Base-by-base conservation (phyloP, 2,113 vertebrate genomes). In the Megaleporinus macrocephalus region DNA sequence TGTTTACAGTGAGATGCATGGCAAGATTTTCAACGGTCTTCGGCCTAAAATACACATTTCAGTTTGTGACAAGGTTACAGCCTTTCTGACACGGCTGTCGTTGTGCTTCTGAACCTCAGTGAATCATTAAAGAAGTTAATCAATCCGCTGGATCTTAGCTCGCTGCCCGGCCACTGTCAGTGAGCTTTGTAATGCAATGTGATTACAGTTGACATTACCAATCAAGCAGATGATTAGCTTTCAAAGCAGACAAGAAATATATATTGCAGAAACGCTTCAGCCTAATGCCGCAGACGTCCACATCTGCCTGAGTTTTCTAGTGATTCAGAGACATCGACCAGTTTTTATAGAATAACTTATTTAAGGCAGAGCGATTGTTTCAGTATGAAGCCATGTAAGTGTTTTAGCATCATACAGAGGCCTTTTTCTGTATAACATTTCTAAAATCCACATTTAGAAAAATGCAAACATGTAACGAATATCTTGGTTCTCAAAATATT, bases 201-300 rank as follows among this genome's bases (percentile, higher is more conserved):
- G 57, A 61, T 61, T 15, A 61, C 57, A 61, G 57, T 26, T 61
- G 57, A 61, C 57, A 26, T 61, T 26, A 12, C 57, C 57, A 61
- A 61, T 61, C 57, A 61, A 61, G 57, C 57, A 61, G n/a, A 61
- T 61, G n/a, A 61, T 61, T 61, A 61, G 57, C 57, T 26, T 26
- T 61, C 57, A 61, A 61, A 61, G 57, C 57, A 24, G 57, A 61
- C 12, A 24, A 26, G 24, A 61, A 61, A 61, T 61, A 61, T 61
- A 26, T 11, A 2, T 61, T n/a, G n/a, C 22, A 61, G 57, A 26
- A n/a, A 10, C 24, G 55, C 10, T 22, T 59, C 6, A 7, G 55
- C 10, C 24, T 22, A 26, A 2, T 11, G 57, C 22, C 3, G 24
- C 12, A 61, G 57, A n/a, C 57, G 26, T 12, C 26, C 57, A 61